Evolutionary conservation across 1,140 invertebrate genomes (phyloP).

Genomic region (Sarcophaga bullata): DNA sequence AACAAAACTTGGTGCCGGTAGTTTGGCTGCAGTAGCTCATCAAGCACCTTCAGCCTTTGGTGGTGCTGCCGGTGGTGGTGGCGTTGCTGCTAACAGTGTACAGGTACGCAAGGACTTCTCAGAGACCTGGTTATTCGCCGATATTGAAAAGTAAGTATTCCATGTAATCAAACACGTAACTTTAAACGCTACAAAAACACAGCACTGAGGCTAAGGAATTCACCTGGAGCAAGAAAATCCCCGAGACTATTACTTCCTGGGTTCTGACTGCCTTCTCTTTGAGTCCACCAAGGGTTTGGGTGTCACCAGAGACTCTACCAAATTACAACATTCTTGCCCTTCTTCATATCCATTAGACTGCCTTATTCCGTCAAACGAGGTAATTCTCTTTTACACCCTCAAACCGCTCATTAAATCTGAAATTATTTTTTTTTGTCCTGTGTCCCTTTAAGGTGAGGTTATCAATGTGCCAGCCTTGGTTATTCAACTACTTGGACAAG

Average conservation of each 20-base stretch:
- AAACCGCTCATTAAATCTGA: background rate
- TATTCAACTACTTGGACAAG: constrained; percentile 69
- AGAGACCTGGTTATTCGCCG: constrained; percentile 61
- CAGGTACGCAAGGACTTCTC: constrained; percentile 57
- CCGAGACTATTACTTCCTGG: constrained; percentile 94
- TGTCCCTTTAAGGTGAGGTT: constrained; percentile 52
- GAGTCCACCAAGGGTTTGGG: constrained; percentile 84
- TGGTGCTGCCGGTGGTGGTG: background rate
- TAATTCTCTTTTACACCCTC: background rate
- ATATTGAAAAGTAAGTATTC: constrained; percentile 52
- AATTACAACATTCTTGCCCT: constrained; percentile 88
- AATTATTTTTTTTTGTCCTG: background rate
- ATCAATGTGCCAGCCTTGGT: constrained; percentile 61
- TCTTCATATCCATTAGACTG: constrained; percentile 82
- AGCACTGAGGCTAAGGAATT: constrained; percentile 52
- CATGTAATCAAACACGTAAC: background rate
- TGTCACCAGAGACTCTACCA: constrained; percentile 76
- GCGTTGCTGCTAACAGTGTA: background rate
- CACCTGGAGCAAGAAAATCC: constrained; percentile 71
- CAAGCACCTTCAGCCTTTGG: background rate
- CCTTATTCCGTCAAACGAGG: constrained; percentile 89
- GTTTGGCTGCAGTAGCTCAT: background rate
- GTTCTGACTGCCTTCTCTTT: constrained; percentile 91
- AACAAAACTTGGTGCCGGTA: background rate
- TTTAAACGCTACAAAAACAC: background rate